Conservation (phyloP, 2,113 vertebrate species). For the Erpornis zantholeuca region DNA sequence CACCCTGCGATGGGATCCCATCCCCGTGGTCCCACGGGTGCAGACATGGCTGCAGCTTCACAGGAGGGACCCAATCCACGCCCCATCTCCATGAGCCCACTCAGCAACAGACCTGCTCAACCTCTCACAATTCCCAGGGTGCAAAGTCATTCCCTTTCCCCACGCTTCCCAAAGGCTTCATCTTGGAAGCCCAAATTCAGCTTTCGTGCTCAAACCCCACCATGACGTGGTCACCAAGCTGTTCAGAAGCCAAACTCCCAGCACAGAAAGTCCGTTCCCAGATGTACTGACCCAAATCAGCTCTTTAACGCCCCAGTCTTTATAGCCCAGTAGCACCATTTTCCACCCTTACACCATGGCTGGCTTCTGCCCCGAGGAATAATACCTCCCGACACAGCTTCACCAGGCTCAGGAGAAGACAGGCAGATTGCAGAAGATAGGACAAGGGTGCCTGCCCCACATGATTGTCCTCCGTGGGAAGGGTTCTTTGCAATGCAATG, state of each 20-base stretch:
- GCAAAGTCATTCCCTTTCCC: neutral
- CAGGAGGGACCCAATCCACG: neutral
- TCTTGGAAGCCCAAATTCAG: neutral
- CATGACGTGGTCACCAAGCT: rapidly evolving
- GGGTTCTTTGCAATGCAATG: neutral
- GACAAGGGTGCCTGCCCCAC: neutral
- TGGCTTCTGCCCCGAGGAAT: neutral
- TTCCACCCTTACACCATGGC: rapidly evolving
- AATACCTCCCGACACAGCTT: neutral
- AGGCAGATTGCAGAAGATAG: neutral
- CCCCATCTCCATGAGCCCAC: neutral
- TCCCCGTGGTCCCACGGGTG: rapidly evolving
- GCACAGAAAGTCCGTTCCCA: neutral
- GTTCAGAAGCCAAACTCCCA: neutral
- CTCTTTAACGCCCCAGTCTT: neutral
- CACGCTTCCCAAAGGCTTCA: rapidly evolving
- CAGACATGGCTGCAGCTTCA: rapidly evolving
- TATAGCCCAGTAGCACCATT: neutral
- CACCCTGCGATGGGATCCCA: rapidly evolving
- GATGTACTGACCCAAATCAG: neutral
- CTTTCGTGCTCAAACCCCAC: neutral
- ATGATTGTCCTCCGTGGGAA: neutral
- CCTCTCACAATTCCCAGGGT: neutral
- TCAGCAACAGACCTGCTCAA: neutral
- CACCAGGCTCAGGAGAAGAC: neutral